These are phyloP conservation scores for Agrenia bidenticulata DNA, from an alignment of 2,888 invertebrate genomes.

Conservation along the genomic window DNA sequence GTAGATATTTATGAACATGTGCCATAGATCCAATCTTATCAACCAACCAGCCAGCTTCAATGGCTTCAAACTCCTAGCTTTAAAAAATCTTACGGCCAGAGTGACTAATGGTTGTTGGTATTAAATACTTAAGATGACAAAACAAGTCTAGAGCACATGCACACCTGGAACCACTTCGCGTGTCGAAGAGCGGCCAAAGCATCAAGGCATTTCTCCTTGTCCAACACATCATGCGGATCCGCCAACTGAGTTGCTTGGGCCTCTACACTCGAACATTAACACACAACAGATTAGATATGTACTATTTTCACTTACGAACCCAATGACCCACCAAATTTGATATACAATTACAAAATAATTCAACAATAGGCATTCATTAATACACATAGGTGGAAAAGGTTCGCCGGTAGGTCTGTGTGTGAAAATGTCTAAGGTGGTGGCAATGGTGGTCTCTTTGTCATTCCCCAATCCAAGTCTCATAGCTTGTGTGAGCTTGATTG, in stretches of 20 bases:
- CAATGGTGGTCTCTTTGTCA: conserved; percentile 35
- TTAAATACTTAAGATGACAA: conserved; percentile 11
- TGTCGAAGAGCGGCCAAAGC: conserved; percentile 99
- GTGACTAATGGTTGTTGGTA: neutral
- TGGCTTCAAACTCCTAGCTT: neutral
- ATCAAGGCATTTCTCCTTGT: conserved; percentile 99
- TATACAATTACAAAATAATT: neutral
- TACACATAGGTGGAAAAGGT: neutral
- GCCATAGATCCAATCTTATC: conserved; percentile 49
- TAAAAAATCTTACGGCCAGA: neutral
- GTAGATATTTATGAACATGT: conserved; percentile 47
- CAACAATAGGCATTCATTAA: neutral
- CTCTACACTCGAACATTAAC: conserved; percentile 53
- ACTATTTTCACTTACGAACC: conserved; percentile 21
- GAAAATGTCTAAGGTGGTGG: conserved; percentile 52
- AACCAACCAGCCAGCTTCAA: neutral
- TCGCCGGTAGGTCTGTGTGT: conserved; percentile 42
- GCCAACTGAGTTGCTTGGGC: conserved; percentile 57
- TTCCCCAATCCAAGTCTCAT: neutral
- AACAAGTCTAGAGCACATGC: conserved; percentile 56
- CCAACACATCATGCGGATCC: conserved; percentile 86
- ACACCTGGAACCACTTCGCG: conserved; percentile 99
- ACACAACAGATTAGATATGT: conserved; percentile 50
- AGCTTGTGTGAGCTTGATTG: no score
- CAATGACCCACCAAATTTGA: conserved; percentile 32